These are phyloP conservation scores for Nylanderia fulva DNA, from an alignment of 1,140 invertebrate species.

Conservation along the genomic window DNA sequence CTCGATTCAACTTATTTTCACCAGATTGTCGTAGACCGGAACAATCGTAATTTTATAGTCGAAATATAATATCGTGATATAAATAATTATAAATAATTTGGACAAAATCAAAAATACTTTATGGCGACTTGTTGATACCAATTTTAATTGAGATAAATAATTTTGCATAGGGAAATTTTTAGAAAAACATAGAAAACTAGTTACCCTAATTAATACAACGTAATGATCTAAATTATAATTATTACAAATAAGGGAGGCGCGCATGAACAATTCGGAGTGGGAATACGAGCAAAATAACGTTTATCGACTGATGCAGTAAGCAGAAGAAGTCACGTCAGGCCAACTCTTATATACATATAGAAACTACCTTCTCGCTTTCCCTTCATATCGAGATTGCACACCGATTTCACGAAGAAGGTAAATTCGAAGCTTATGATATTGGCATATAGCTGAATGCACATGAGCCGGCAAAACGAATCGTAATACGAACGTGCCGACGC, in stretches of 20 bases:
- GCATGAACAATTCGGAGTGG: constrained; percentile 32
- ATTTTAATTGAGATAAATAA: constrained; percentile 22
- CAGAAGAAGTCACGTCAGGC: neutral
- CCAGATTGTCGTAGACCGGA: neutral
- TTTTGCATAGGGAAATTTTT: neutral
- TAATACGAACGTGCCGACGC: constrained; percentile 56
- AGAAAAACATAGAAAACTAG: neutral
- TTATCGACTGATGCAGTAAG: constrained; percentile 25
- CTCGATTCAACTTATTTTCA: neutral
- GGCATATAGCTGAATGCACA: constrained; percentile 41
- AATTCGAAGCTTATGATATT: constrained; percentile 65
- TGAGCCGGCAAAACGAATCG: constrained; percentile 54
- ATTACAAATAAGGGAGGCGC: neutral
- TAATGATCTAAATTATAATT: neutral
- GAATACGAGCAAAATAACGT: constrained; percentile 38
- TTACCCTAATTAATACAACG: neutral
- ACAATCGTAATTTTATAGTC: neutral
- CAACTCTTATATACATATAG: constrained; percentile 40
- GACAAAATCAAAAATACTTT: neutral
- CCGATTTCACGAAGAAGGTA: constrained; percentile 60
- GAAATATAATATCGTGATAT: neutral
- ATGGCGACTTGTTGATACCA: neutral
- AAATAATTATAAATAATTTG: neutral
- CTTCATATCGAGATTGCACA: constrained; percentile 43
- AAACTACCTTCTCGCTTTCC: neutral